phyloP scores from a whole-genome alignment of 1,140 invertebrate genomes.

The Cyphomyrmex costatus region DNA sequence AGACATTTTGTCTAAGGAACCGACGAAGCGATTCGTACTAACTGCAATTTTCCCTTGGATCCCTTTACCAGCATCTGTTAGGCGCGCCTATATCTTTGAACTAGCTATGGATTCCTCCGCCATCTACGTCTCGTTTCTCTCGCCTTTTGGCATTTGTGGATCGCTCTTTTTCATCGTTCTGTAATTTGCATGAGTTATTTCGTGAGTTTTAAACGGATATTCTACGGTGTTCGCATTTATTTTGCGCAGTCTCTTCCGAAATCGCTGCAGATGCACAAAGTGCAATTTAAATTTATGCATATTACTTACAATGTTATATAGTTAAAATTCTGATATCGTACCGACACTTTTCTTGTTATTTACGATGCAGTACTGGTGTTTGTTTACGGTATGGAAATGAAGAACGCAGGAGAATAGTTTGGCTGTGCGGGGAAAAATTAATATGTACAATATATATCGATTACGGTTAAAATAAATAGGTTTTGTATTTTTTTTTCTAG shows the following conservation, averaged over 20 bases:
- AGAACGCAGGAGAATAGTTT: constrained; percentile 7
- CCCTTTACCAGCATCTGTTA: constrained; percentile 66
- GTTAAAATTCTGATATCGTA: constrained; percentile 42
- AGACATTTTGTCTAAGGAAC: constrained; percentile 69
- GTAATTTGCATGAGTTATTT: constrained; percentile 65
- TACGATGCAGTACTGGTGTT: background rate
- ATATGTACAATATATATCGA: constrained; percentile 2
- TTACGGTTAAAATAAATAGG: constrained; percentile 21
- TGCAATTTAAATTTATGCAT: constrained; percentile 24
- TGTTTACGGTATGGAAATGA: constrained; percentile 55
- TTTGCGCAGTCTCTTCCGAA: background rate
- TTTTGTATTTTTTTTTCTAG: constrained; percentile 5
- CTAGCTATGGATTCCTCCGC: constrained; percentile 63
- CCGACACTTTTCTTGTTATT: constrained; percentile 19
- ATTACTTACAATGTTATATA: constrained; percentile 27
- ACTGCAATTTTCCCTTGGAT: constrained; percentile 66
- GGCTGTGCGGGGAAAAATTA: background rate
- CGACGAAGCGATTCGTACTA: constrained; percentile 70
- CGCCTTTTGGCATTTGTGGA: constrained; percentile 24
- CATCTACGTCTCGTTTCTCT: constrained; percentile 12
- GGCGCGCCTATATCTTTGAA: constrained; percentile 70
- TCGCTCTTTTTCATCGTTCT: constrained; percentile 56
- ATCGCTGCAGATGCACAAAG: constrained; percentile 8
- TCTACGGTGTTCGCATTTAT: constrained; percentile 20
- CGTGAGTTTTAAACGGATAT: constrained; percentile 26